phyloP scores from a whole-genome alignment of 2,113 vertebrate species.

The Eira barbara region DNA sequence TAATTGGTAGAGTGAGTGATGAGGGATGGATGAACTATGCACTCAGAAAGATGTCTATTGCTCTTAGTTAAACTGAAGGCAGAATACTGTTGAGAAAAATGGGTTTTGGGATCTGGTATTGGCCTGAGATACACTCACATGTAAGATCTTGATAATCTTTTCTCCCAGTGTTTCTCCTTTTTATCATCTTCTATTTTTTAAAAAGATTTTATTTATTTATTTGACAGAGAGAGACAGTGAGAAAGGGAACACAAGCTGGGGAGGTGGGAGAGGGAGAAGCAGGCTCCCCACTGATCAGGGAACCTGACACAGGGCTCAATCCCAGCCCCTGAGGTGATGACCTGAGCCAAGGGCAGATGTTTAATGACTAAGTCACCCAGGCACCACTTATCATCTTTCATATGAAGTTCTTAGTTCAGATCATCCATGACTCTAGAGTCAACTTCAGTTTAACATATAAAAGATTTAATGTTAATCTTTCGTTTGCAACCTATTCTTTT shows the following conservation, averaged over 20 bases:
- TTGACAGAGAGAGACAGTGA: no score
- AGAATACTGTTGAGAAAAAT: not conserved
- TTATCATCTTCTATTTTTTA: not conserved
- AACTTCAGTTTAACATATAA: not conserved
- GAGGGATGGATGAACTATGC: not conserved
- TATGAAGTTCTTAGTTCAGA: not conserved
- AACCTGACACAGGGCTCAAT: no score
- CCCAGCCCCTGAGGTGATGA: no score
- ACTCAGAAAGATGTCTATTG: not conserved
- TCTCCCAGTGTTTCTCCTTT: not conserved
- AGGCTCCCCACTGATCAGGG: no score
- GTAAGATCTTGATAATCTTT: not conserved
- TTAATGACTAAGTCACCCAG: no score
- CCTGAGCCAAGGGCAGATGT: no score
- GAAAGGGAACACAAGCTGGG: no score
- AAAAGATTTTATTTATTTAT: no score
- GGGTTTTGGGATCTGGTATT: not conserved
- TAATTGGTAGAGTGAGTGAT: not conserved
- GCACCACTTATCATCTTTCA: not conserved
- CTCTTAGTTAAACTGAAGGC: not conserved
- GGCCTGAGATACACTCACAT: not conserved
- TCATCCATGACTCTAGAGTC: not conserved
- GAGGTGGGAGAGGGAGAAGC: no score
- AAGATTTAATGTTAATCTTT: not conserved
- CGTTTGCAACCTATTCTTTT: not conserved